phyloP scores from a whole-genome alignment of 2,797 vertebrate species.

The Gymnothorax reevesii region DNA sequence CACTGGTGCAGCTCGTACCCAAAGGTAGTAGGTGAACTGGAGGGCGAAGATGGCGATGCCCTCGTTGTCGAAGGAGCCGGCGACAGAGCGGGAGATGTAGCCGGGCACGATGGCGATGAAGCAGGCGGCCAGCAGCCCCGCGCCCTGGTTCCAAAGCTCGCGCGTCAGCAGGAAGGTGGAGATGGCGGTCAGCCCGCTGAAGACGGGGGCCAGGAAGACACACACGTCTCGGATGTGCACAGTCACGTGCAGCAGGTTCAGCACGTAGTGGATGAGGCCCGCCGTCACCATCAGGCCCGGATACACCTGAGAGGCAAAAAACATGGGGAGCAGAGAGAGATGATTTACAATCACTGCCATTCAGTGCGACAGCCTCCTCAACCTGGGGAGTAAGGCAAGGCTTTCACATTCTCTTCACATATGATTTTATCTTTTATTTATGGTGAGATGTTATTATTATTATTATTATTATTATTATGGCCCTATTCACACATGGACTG shows the following conservation, averaged over 20 bases:
- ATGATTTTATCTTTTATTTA: not conserved
- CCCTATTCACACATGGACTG: too few relatives aligned
- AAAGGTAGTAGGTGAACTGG: constrained; percentile 98
- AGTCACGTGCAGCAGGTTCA: constrained; percentile 94
- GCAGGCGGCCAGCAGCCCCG: constrained; percentile 94
- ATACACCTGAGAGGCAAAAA: constrained; percentile 76
- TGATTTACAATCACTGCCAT: not conserved
- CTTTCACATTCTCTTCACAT: not conserved
- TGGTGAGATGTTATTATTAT: too few relatives aligned
- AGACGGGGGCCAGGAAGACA: constrained; percentile 94
- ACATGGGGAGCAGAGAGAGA: not conserved
- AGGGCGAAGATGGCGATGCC: constrained; percentile 98
- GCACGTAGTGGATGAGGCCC: constrained; percentile 94
- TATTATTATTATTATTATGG: too few relatives aligned
- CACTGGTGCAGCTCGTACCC: constrained; percentile 76
- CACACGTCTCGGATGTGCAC: constrained; percentile 98
- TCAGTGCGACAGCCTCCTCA: not conserved
- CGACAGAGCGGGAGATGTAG: constrained; percentile 96
- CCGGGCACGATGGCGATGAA: constrained; percentile 98
- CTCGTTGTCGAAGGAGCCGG: constrained; percentile 97
- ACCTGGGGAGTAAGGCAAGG: not conserved
- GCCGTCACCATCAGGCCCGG: constrained; percentile 97
- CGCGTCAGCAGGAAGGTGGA: constrained; percentile 95
- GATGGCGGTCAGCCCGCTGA: constrained; percentile 95
- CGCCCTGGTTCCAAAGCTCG: constrained; percentile 97